phyloP scores from a whole-genome alignment of 2,888 invertebrate species.

The Cistogaster globosa region DNA sequence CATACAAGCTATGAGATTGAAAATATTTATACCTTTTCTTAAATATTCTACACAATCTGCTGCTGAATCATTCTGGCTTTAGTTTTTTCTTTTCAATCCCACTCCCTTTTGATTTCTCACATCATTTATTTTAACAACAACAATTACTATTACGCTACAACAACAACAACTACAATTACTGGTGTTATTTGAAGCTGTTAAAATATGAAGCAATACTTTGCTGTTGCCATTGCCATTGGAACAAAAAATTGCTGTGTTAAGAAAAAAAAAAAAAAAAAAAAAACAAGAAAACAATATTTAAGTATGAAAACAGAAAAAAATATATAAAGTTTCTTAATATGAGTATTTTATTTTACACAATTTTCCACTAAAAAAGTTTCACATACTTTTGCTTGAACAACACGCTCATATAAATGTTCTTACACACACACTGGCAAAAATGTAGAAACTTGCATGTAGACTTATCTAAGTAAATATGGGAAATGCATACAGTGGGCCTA shows the following conservation, averaged over 20 bases:
- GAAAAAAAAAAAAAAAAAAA: background rate
- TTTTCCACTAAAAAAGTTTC: conserved; percentile 62
- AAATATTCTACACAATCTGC: background rate
- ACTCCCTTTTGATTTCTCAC: no score
- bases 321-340: conserved; percentile 33
- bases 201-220: conserved; percentile 28
- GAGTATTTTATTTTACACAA: conserved; percentile 50
- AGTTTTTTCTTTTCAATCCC: background rate
- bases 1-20: no score
- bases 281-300: background rate
- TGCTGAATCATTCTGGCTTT: conserved; percentile 28
- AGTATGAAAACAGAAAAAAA: background rate
- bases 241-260: conserved; percentile 15
- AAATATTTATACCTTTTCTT: background rate
- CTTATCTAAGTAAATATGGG: no score
- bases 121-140: background rate
- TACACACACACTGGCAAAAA: background rate
- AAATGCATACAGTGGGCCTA: no score
- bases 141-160: no score
- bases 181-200: conserved; percentile 37
- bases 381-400: conserved; percentile 19
- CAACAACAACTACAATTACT: conserved; percentile 1
- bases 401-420: conserved; percentile 38
- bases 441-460: background rate
- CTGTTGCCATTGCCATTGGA: conserved; percentile 8